These are phyloP conservation scores for Agonopterix subpropinquella DNA, from an alignment of 2,888 invertebrate species.

Conservation along the genomic window DNA sequence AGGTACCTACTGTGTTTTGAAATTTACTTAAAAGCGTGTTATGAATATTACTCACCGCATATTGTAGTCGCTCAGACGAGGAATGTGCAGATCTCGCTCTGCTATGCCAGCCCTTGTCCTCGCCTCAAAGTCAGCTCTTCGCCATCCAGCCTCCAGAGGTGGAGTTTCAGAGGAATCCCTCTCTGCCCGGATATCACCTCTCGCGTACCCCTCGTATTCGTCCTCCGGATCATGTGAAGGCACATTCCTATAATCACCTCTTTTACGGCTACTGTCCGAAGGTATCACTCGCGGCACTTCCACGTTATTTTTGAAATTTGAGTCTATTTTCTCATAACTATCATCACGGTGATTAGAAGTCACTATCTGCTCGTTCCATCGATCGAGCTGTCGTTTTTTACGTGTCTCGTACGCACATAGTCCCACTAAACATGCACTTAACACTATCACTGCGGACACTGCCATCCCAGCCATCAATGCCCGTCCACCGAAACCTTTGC, in stretches of 20 bases:
- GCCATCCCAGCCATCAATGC: conserved; percentile 81
- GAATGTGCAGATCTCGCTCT: conserved; percentile 80
- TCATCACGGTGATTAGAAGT: conserved; percentile 71
- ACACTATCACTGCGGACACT: conserved; percentile 80
- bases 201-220: conserved; percentile 65
- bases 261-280: conserved; percentile 63
- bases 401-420: conserved; percentile 80
- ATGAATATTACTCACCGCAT: neutral
- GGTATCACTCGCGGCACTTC: conserved; percentile 49
- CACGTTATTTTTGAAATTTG: conserved; percentile 73
- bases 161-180: conserved; percentile 42
- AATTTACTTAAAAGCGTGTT: no score
- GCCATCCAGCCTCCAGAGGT: conserved; percentile 45
- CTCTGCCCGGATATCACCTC: conserved; percentile 43
- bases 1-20: no score
- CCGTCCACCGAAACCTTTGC: conserved; percentile 74
- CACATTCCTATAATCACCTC: conserved; percentile 84
- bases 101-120: conserved; percentile 28
- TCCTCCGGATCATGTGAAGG: conserved; percentile 82
- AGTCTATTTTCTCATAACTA: conserved; percentile 87
- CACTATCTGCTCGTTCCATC: conserved; percentile 71
- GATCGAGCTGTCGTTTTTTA: conserved; percentile 73
- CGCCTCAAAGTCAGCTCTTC: conserved; percentile 44
- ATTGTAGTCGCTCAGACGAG: conserved; percentile 56
- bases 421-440: conserved; percentile 80